These are phyloP conservation scores for Dinocampus coccinellae DNA, from an alignment of 2,888 invertebrate species.

Conservation along the genomic window DNA sequence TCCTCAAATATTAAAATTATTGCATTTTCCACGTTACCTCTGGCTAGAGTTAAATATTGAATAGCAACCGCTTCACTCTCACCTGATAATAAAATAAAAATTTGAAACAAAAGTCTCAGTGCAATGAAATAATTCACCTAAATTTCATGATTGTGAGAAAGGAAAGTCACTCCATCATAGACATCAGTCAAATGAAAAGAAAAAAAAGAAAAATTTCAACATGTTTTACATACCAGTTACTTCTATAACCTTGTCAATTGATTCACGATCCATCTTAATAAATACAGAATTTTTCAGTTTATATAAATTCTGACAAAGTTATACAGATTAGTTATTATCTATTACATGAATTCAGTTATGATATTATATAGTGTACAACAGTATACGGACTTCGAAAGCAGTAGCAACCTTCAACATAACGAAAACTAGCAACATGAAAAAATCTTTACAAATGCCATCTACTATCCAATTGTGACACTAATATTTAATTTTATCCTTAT, in stretches of 20 bases:
- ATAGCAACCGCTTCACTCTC: conserved; percentile 61
- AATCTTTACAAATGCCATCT: background rate
- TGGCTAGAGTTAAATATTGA: conserved; percentile 61
- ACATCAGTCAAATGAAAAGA: background rate
- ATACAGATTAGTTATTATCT: background rate
- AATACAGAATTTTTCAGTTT: conserved; percentile 1
- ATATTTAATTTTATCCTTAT: too few relatives aligned
- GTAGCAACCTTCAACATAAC: background rate
- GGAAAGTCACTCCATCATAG: background rate
- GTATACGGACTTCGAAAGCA: background rate
- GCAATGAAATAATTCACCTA: background rate
- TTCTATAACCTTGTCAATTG: conserved; percentile 65
- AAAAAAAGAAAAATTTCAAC: background rate
- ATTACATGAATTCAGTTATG: background rate
- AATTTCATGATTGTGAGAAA: background rate
- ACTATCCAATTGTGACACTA: background rate
- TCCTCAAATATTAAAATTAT: conserved; percentile 64
- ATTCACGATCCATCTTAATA: conserved; percentile 58
- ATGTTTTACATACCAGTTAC: conserved; percentile 59
- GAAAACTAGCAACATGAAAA: background rate
- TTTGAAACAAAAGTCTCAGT: background rate
- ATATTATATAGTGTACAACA: background rate
- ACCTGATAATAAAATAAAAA: conserved; percentile 48
- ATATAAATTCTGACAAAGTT: conserved; percentile 20
- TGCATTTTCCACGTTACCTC: conserved; percentile 65